Evolutionary conservation across 2,888 invertebrate species (phyloP).

Genomic region (Chloroclysta siterata): DNA sequence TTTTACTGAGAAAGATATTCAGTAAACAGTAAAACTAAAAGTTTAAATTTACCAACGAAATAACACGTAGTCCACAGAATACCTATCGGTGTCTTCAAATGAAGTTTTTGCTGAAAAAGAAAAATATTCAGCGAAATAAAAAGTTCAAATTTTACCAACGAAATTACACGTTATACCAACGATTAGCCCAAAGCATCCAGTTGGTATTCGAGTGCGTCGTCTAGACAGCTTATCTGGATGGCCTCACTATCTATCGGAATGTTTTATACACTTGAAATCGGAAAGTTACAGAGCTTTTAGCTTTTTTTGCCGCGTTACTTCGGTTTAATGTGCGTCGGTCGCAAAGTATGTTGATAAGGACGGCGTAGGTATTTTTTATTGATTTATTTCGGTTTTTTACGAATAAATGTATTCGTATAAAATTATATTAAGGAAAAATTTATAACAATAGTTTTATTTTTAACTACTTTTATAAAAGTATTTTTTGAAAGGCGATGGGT

Average conservation of each 20-base stretch:
- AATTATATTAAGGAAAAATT: too few species aligned
- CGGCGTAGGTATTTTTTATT: background rate
- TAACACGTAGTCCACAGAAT: background rate
- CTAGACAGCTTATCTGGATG: conserved; percentile 77
- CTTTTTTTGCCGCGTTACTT: conserved; percentile 46
- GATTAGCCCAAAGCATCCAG: conserved; percentile 83
- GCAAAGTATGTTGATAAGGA: conserved; percentile 44
- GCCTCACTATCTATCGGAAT: conserved; percentile 45
- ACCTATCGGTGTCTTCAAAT: too few species aligned
- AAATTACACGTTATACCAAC: conserved; percentile 36
- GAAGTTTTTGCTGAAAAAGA: too few species aligned
- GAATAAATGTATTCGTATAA: background rate
- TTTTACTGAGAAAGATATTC: too few species aligned
- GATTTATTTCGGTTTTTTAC: background rate
- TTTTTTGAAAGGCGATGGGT: too few species aligned
- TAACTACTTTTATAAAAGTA: too few species aligned
- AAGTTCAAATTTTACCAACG: background rate
- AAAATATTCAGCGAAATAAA: too few species aligned
- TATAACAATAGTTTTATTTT: too few species aligned
- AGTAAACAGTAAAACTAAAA: too few species aligned
- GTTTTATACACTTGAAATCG: conserved; percentile 65
- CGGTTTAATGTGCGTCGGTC: conserved; percentile 39
- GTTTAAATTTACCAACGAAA: background rate
- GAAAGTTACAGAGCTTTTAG: conserved; percentile 62
- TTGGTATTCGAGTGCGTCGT: conserved; percentile 80